These are phyloP conservation scores for Pristionchus japonicus DNA, from an alignment of 2,888 invertebrate genomes.

Conservation along the genomic window DNA sequence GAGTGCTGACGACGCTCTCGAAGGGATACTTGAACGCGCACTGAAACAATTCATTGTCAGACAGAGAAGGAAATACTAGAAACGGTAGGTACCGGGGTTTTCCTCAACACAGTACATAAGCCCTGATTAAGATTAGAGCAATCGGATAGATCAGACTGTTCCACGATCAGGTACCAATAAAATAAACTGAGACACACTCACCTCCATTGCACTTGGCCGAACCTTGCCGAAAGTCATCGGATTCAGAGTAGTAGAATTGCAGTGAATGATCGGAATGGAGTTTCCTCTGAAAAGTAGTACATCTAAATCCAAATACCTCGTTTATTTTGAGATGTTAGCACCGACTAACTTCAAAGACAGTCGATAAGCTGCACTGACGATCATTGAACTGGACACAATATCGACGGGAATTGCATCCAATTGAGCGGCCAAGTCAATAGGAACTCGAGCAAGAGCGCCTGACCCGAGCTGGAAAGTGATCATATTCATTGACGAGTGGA, in stretches of 20 bases:
- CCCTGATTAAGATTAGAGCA: too few relatives aligned
- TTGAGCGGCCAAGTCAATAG: not conserved
- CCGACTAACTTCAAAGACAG: conserved; percentile 55
- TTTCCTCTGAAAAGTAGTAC: not conserved
- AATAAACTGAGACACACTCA: too few relatives aligned
- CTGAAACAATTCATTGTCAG: too few relatives aligned
- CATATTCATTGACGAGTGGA: too few relatives aligned
- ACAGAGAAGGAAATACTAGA: not conserved
- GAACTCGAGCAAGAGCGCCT: not conserved
- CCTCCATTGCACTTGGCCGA: not conserved
- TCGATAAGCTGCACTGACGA: conserved; percentile 51
- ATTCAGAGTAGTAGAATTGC: not conserved
- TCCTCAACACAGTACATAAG: too few relatives aligned
- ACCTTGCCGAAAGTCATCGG: not conserved
- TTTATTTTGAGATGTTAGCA: too few relatives aligned
- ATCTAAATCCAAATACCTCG: not conserved
- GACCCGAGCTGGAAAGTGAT: not conserved
- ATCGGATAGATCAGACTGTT: too few relatives aligned
- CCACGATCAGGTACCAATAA: too few relatives aligned
- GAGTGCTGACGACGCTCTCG: not conserved
- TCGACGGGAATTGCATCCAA: not conserved
- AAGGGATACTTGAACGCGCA: not conserved
- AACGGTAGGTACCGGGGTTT: too few relatives aligned
- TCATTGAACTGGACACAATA: not conserved
- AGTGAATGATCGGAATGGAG: not conserved